These are phyloP conservation scores for Heliothis subflexa DNA, from an alignment of 1,140 invertebrate genomes.

Conservation along the genomic window DNA sequence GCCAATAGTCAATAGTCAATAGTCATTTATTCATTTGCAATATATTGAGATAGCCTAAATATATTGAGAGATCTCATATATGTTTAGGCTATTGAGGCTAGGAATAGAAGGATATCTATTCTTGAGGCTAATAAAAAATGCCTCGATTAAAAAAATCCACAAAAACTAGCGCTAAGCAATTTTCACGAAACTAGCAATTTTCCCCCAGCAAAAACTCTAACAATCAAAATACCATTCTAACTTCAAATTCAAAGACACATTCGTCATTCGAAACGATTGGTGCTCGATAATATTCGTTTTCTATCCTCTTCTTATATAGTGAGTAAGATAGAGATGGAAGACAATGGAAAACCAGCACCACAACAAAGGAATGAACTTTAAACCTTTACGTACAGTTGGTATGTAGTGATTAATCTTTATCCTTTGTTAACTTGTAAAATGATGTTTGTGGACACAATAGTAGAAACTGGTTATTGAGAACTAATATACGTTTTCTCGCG, in stretches of 20 bases:
- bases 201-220: not conserved
- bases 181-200: not conserved
- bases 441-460: not conserved
- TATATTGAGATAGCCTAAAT: too few relatives aligned
- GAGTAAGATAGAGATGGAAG: not conserved
- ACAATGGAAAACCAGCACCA: constrained; percentile 18
- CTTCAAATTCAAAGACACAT: not conserved
- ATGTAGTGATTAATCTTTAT: constrained; percentile 8
- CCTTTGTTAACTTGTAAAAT: not conserved
- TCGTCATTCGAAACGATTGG: constrained; percentile 2
- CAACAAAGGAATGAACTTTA: constrained; percentile 34
- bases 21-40: too few relatives aligned
- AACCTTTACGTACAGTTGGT: constrained; percentile 23
- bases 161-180: not conserved
- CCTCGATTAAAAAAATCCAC: too few relatives aligned
- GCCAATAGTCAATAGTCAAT: too few relatives aligned
- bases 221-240: not conserved
- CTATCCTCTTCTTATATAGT: not conserved
- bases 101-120: too few relatives aligned
- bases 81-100: too few relatives aligned
- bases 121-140: too few relatives aligned
- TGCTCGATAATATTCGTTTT: constrained; percentile 1
- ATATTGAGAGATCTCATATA: too few relatives aligned
- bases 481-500: not conserved
- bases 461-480: not conserved